These are phyloP conservation scores for Platycnemis pennipes DNA, from an alignment of 2,888 invertebrate genomes.

Conservation along the genomic window DNA sequence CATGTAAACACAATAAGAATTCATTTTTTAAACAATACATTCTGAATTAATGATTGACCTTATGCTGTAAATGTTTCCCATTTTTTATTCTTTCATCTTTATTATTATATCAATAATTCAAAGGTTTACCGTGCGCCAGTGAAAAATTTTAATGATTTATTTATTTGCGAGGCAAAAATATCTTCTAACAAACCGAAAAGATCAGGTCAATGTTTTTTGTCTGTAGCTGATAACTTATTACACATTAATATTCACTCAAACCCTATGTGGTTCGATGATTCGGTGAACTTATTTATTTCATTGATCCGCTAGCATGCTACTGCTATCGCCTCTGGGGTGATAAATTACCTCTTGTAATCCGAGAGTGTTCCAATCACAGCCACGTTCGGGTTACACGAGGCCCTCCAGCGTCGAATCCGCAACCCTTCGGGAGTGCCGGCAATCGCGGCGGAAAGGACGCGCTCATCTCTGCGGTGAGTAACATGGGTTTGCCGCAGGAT, in stretches of 20 bases:
- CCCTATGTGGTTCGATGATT: not conserved
- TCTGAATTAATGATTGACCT: too few species aligned
- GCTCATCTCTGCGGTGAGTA: not conserved
- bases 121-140: too few species aligned
- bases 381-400: not conserved
- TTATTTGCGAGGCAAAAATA: too few species aligned
- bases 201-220: too few species aligned
- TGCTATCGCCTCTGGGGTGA: not conserved
- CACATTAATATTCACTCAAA: not conserved
- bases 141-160: too few species aligned
- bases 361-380: not conserved
- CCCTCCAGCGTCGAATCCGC: not conserved
- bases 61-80: too few species aligned
- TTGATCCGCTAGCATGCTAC: not conserved
- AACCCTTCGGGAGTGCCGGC: not conserved
- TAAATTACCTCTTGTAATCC: not conserved
- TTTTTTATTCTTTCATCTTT: too few species aligned
- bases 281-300: not conserved
- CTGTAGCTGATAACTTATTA: too few species aligned
- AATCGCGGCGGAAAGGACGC: not conserved
- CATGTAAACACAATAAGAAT: too few species aligned
- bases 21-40: too few species aligned
- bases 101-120: too few species aligned
- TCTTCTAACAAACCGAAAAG: too few species aligned
- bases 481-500: not conserved